Base-by-base conservation (phyloP, 1,140 invertebrate species). In the Gyrodactylus bullatarudis region DNA sequence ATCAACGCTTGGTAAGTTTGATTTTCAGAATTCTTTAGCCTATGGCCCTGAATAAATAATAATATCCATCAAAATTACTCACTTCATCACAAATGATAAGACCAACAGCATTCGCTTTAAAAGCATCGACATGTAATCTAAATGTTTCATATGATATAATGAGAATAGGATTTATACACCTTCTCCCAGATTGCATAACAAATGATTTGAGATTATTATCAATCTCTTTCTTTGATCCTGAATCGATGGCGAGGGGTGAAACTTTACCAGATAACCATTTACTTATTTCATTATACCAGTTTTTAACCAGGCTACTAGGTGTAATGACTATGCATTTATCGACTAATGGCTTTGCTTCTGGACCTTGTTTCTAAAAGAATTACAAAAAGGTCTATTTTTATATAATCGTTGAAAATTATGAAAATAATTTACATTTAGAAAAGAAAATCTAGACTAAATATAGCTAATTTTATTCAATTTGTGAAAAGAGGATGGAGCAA, bases 141-240 rank as follows among this genome's bases (percentile, higher is more conserved):
- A 99, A 97, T 0, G 93, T 96, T 83, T 99, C 95, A 81, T 99
- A 99, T 24, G 92, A 97, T 75, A 99, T 94, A 26, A 99, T 94
- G 1, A 99, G 82, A 16, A 99, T 87, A 0, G 93, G 92, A 23
- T 74, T 21, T 0, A 86, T 85, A 74, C 86, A 85, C 75, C 89
- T 82, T 68, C 83, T 76, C 0, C 85, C 81, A 26, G 77, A 74
- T 75, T 82, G 80, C 34, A 76, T 74, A 80, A 83, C 82, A 74
- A 80, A 80, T n/a, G 16, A n/a, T 77, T 85, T 85, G 0, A 96
- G 81, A 78, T 90, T 86, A 23, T 84, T 82, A 76, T 91, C 91
- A 24, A 92, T 90, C 75, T 93, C 87, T 73, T 85, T 84, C 82
- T 91, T 92, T 22, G 86, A 85, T 0, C 91, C 89, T 76, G 88